phyloP scores from a whole-genome alignment of 2,888 invertebrate species.

The Lasioglossum lativentre region DNA sequence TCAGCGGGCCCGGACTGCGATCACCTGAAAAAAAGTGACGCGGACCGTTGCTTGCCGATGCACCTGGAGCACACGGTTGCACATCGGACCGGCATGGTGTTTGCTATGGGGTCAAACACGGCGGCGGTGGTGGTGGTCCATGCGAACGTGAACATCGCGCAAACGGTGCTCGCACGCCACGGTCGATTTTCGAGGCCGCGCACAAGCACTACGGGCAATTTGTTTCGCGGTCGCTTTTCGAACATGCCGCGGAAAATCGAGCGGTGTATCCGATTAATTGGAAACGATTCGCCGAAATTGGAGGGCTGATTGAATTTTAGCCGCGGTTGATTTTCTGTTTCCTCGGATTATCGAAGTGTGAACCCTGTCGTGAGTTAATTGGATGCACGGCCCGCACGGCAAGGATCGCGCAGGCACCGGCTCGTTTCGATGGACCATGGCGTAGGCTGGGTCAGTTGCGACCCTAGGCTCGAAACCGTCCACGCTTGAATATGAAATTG shows the following conservation, averaged over 20 bases:
- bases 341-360: conserved; percentile 12
- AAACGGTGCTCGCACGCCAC: background rate
- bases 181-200: conserved; percentile 7
- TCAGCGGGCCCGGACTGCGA: conserved; percentile 9
- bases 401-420: background rate
- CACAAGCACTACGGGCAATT: background rate
- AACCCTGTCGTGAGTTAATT: conserved; percentile 8
- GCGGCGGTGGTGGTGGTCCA: background rate
- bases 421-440: background rate
- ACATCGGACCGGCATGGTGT: background rate
- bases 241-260: conserved; percentile 16
- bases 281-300: conserved; percentile 25
- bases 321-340: conserved; percentile 9
- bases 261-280: conserved; percentile 27
- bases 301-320: conserved; percentile 25
- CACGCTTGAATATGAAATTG: no score
- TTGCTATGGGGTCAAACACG: conserved; percentile 13
- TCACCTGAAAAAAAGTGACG: conserved; percentile 2
- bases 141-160: background rate
- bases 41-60: conserved; percentile 29
- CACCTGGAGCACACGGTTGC: conserved; percentile 1
- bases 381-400: background rate
- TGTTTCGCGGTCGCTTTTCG: conserved; percentile 25
- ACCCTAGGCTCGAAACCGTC: background rate
- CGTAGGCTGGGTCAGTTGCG: background rate